A percentile compares a stretch with the other conserved stretches of the same genome.
Conservation (phyloP, 2,888 invertebrate species). For the Plebejus anna region DNA sequence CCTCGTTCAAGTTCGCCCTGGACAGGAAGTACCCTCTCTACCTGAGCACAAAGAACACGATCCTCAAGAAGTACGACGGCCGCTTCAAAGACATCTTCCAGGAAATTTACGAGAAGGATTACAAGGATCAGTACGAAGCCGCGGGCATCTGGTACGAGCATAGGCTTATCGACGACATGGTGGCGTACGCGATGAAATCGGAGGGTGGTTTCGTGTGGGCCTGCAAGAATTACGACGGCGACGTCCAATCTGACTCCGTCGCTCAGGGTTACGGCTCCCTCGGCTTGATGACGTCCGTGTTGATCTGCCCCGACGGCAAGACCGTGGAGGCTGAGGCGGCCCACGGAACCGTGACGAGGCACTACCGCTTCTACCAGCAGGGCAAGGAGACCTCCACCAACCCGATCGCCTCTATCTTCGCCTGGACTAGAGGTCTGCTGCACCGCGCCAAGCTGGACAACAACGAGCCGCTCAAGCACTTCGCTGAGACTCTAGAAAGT, state of each 20-base stretch:
- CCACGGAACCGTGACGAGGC: constrained; percentile 97
- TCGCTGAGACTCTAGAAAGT: constrained; percentile 91
- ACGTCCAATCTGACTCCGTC: constrained; percentile 98
- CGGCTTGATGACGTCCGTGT: constrained; percentile 98
- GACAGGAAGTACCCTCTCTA: constrained; percentile 92
- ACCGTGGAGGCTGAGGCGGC: constrained; percentile 99
- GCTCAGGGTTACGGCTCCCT: constrained; percentile 98
- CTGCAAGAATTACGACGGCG: constrained; percentile 99
- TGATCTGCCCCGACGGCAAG: constrained; percentile 98
- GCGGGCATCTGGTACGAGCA: constrained; percentile 98
- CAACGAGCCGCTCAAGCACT: constrained; percentile 86
- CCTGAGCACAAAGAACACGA: constrained; percentile 97
- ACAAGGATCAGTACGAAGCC: constrained; percentile 90
- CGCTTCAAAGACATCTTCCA: constrained; percentile 98
- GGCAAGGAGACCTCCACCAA: constrained; percentile 99
- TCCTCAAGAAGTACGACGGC: constrained; percentile 97
- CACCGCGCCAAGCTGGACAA: constrained; percentile 97
- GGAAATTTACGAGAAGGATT: constrained; percentile 94
- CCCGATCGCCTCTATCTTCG: constrained; percentile 99
- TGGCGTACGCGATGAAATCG: constrained; percentile 98
- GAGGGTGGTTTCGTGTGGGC: constrained; percentile 99
- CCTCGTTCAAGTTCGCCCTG: constrained; percentile 95
- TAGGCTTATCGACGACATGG: constrained; percentile 99
- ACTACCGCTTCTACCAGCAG: constrained; percentile 92
- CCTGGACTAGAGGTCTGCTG: constrained; percentile 96